Evolutionary conservation across 1,140 invertebrate species (phyloP).

Genomic region (Habropoda laboriosa): DNA sequence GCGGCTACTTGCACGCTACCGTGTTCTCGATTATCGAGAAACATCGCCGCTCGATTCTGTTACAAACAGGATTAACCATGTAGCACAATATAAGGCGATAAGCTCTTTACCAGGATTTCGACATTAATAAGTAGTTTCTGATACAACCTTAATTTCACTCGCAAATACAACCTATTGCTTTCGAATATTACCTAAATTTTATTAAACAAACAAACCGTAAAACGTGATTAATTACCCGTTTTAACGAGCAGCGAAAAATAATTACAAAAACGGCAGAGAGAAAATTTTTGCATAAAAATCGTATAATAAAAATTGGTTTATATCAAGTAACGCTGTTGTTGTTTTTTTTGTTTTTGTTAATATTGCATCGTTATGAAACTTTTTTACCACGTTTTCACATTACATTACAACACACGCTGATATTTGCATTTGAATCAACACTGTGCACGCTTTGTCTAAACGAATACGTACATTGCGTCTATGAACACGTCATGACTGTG

Average conservation of each 20-base stretch:
- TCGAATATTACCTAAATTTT: no score
- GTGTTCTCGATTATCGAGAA: neutral
- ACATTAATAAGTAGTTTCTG: neutral
- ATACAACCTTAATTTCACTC: neutral
- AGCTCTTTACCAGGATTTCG: neutral
- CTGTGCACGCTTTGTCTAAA: neutral
- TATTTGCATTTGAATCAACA: neutral
- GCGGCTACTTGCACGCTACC: neutral
- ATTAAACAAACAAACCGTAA: no score
- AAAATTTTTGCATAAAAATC: no score
- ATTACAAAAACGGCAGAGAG: no score
- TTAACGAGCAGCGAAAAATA: no score
- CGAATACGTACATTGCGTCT: neutral
- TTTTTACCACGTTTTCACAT: neutral
- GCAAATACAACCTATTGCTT: no score
- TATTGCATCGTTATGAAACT: neutral
- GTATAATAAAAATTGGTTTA: no score
- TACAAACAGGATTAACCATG: neutral
- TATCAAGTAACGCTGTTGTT: no score
- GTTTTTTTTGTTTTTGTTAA: no score
- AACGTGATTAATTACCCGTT: no score
- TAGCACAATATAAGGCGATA: neutral
- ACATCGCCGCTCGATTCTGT: neutral
- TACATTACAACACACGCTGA: neutral
- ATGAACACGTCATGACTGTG: slow-evolving; percentile 1